Percentiles rank a stretch among this genome's conserved stretches.
Evolutionary conservation across 2,113 vertebrate species (phyloP).

Genomic region (Pseudorhombus dupliciocellatus): DNA sequence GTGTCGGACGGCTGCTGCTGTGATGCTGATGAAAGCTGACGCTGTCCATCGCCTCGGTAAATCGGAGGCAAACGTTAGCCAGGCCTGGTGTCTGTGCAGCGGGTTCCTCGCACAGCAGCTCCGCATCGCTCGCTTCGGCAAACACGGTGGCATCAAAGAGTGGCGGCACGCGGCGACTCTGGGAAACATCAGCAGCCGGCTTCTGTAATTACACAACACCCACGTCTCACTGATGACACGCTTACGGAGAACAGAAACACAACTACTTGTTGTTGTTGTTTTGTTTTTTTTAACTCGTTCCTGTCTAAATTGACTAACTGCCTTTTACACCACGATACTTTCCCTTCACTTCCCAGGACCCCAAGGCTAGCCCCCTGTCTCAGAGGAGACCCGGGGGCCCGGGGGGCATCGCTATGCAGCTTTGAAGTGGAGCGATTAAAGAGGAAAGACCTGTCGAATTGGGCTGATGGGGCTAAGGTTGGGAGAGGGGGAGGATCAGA

Average conservation of each 20-base stretch:
- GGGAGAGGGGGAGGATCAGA: slow-evolving; percentile 62
- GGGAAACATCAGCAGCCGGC: slow-evolving; percentile 35
- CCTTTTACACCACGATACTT: slow-evolving; percentile 43
- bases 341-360: slow-evolving; percentile 66
- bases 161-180: not conserved
- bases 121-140: slow-evolving; percentile 17
- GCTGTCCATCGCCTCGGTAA: slow-evolving; percentile 40
- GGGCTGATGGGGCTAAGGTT: slow-evolving; percentile 66
- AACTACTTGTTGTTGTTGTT: slow-evolving; percentile 63
- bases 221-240: slow-evolving; percentile 16
- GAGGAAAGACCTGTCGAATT: slow-evolving; percentile 72
- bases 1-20: slow-evolving; percentile 28
- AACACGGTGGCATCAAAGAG: slow-evolving; percentile 46
- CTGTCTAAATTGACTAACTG: slow-evolving; percentile 38
- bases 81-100: slow-evolving; percentile 37
- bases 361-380: slow-evolving; percentile 48
- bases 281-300: slow-evolving; percentile 47
- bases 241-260: slow-evolving; percentile 35
- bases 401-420: slow-evolving; percentile 58
- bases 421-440: slow-evolving; percentile 79
- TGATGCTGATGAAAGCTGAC: slow-evolving; percentile 64
- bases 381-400: slow-evolving; percentile 51
- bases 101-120: slow-evolving; percentile 36
- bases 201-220: slow-evolving; percentile 42
- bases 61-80: slow-evolving; percentile 49